A percentile compares a stretch with the other conserved stretches of the same genome.
Evolutionary conservation across 2,797 vertebrate species (phyloP).

Genomic region (Phoebastria nigripes): DNA sequence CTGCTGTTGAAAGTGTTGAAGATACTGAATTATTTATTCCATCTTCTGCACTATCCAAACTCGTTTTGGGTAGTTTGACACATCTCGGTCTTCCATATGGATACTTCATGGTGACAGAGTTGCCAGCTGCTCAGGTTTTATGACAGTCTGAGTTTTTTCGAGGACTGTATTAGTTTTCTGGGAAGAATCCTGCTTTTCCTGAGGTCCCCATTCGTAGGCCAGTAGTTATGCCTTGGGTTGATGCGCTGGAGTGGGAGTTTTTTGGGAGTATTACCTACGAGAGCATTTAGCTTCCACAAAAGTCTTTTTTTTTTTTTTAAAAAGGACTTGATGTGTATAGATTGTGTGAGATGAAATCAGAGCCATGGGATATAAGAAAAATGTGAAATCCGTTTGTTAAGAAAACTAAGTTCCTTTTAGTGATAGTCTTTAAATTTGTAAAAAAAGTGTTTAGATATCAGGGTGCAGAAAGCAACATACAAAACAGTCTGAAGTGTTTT

Average conservation of each 20-base stretch:
- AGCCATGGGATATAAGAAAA: background rate
- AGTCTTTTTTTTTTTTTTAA: background rate
- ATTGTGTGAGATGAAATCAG: background rate
- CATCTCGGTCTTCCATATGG: conserved; percentile 84
- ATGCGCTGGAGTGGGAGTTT: background rate
- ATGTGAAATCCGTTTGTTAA: background rate
- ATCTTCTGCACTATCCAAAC: conserved; percentile 79
- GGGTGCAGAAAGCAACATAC: background rate
- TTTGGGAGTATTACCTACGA: conserved; percentile 24
- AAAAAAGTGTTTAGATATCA: background rate
- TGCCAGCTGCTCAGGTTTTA: conserved; percentile 82
- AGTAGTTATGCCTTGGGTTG: conserved; percentile 29
- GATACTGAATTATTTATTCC: conserved; percentile 85
- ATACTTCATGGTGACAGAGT: conserved; percentile 82
- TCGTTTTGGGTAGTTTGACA: conserved; percentile 82
- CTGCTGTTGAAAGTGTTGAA: conserved; percentile 82
- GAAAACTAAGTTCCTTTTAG: background rate
- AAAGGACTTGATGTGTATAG: background rate
- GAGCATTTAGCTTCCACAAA: background rate
- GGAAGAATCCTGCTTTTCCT: conserved; percentile 67
- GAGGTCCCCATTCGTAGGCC: background rate
- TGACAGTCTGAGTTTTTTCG: conserved; percentile 74
- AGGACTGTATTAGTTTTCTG: conserved; percentile 76
- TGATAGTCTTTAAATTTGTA: background rate
- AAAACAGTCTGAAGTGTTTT: background rate